Conservation (phyloP, 92 coral and sea anemone genomes). For the Epizoanthus stellaris region DNA sequence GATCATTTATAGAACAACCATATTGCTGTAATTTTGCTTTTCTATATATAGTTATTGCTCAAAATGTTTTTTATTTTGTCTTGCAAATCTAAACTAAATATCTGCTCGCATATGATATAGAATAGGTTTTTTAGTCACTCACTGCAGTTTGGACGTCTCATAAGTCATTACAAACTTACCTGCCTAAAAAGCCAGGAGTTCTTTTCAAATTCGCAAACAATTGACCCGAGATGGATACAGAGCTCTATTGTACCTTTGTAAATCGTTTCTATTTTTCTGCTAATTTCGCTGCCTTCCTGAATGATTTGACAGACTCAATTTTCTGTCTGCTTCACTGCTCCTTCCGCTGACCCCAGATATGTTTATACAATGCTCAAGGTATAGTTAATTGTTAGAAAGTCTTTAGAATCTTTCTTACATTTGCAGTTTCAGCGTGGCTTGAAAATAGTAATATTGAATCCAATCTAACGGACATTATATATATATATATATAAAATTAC, state of each 20-base stretch:
- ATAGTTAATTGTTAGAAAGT: background rate
- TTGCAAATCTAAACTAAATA: no score
- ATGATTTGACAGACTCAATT: no score
- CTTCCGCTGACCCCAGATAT: background rate
- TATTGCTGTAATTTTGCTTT: no score
- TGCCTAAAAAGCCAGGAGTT: background rate
- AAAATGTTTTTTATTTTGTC: no score
- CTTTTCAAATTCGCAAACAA: slow-evolving; percentile 6
- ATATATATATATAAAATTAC: no score
- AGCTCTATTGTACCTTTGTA: background rate
- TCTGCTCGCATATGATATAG: no score
- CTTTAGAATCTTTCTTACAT: background rate
- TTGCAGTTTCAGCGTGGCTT: background rate
- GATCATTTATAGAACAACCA: no score
- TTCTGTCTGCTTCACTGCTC: background rate
- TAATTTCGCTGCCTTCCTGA: background rate
- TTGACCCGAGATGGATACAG: background rate
- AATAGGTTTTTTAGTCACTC: no score
- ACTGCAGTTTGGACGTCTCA: no score
- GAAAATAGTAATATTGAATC: background rate
- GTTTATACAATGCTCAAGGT: no score
- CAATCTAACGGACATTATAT: no score
- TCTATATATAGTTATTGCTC: no score
- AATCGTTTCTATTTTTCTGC: background rate
- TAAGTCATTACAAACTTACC: background rate